Base-by-base conservation (phyloP, 2,113 vertebrate species). In the Rhinopomastus cyanomelas region DNA sequence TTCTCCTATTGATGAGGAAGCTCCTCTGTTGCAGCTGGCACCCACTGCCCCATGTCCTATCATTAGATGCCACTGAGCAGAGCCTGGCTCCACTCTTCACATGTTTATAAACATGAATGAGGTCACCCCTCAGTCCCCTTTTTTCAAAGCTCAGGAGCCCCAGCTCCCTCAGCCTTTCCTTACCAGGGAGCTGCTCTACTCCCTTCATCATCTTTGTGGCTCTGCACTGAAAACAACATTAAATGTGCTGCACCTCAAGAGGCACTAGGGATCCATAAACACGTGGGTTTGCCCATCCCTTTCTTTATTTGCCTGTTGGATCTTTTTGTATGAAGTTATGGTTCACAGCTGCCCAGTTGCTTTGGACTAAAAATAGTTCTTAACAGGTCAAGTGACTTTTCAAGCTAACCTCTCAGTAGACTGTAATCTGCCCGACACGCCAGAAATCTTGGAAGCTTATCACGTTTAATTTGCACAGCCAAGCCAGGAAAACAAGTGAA, bases 401-500 rank as follows among this genome's bases (percentile, higher is more conserved):
- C 92, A 89, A 90, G 90, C 52, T 84, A 95, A 90, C 82, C 73
- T 93, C 85, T 76, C 75, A 46, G 81, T 74, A 88, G 81, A 83
- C 81, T 92, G 93, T 94, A 96, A 96, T 87, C 95, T 85, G 93
- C 53, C 90, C 94, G 89, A 94, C 81, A 92, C 81, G 71, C 80
- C 74, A 92, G 85, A 92, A 94, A 90, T 90, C 90, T 94, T 96
- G 87, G 81, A 90, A 96, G 93, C 87, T 93, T 86, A 93, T 81
- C 90, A 75, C 69, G 81, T 93, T 92, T 93, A 92, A 91, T 83
- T 96, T 95, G 87, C 84, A 95, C 78, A 96, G 88, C 88, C 94
- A 89, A 96, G 88, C 66, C 59, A 52, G 79, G 85, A 67, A 59
- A 92, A 96, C 67, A 92, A 84, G 59, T 71, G 91, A 94, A 93